Conservation (phyloP, 2,797 vertebrate species). For the Austrolebias charrua region DNA sequence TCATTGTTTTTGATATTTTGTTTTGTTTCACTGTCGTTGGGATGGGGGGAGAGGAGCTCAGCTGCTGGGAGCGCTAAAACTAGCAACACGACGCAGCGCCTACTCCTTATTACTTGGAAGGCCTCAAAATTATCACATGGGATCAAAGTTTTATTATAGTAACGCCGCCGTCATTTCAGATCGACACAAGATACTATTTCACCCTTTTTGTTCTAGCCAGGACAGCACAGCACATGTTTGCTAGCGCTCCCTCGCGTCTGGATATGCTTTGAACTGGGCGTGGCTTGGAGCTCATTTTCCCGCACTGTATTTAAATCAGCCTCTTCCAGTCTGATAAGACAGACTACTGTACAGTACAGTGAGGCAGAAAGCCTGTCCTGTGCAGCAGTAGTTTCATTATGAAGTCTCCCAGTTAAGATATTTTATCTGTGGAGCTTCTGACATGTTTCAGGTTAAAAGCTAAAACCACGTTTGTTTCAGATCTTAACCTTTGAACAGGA, state of each 20-base stretch:
- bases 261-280: conserved; percentile 77
- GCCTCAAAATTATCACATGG: background rate
- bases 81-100: conserved; percentile 22
- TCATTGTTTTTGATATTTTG: conserved; percentile 19
- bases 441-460: too few relatives aligned
- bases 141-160: fast-evolving
- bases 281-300: conserved; percentile 70
- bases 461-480: too few relatives aligned
- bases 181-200: conserved; percentile 4
- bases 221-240: conserved; percentile 70
- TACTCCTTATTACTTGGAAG: fast-evolving
- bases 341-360: conserved; percentile 47
- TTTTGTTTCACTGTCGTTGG: conserved; percentile 35
- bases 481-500: too few relatives aligned
- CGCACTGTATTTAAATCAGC: conserved; percentile 80
- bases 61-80: conserved; percentile 39
- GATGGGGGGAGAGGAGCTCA: conserved; percentile 37
- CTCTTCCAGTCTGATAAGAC: conserved; percentile 64
- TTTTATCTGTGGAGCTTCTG: too few relatives aligned
- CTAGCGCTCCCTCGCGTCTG: conserved; percentile 76
- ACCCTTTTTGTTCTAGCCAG: conserved; percentile 57
- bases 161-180: background rate
- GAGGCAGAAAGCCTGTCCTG: background rate
- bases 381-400: too few relatives aligned
- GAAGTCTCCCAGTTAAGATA: background rate